Base-by-base conservation (phyloP, 92 coral and sea anemone species). In the Chrysogorgia sp. region DNA sequence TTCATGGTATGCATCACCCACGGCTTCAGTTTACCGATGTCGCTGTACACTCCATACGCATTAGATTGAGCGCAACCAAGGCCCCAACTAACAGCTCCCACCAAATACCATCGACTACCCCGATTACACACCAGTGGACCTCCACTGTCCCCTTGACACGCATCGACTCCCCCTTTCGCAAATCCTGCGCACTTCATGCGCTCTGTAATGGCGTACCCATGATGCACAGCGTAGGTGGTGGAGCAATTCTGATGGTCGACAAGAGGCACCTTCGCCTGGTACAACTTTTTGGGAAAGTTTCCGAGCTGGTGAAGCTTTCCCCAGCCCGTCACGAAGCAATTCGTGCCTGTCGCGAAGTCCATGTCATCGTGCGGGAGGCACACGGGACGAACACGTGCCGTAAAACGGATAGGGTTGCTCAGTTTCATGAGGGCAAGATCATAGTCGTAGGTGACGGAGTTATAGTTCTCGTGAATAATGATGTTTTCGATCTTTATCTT, bases 21-120 rank as follows among this genome's bases (percentile, higher is more conserved):
- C 17, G 78, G 70, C 21, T 35, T 66, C 4, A 82, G 71, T 25
- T 50, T 52, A 9, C 67, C 65, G 13, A 82, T 66, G 24, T 82
- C 79, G 14, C 82, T 60, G 40, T 82, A 82, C 40, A 82, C 86
- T 0, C 86, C 86, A 31, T 58, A 82, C 0, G 86, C 82, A 26
- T 82, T 82, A 1, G 50, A 56, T 26, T 62, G 29, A 43, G 86
- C 86, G 5, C 86, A 82, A 0, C 86, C 86, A 35, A 83, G 65
- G n/a, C 86, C 86, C 86, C 86, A 83, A 74, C 86, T 83, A 20
- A 83, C 86, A 26, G 79, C 86, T 33, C 86, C 86, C 50, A 79
- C 75, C 77, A 83, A 55, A 74, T 83, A 75, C 86, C 86, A 83
- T 15, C 62, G 81, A n/a, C 62, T 65, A 52, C 65, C 74, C 58